Percentiles rank a stretch among this genome's conserved stretches.
These are phyloP conservation scores for Pachypsylla venusta DNA, from an alignment of 1,140 invertebrate genomes.

Conservation along the genomic window DNA sequence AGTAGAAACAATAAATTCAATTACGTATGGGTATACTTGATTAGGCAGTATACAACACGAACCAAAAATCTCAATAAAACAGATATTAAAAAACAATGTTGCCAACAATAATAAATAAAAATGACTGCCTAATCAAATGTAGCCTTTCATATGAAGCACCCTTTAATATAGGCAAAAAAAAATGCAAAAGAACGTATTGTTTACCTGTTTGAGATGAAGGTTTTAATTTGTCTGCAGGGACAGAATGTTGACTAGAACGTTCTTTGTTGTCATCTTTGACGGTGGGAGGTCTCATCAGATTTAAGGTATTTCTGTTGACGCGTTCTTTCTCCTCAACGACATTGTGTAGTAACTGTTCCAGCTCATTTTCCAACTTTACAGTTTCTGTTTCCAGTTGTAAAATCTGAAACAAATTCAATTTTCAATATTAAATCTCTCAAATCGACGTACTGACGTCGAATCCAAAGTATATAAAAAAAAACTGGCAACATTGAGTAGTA, in stretches of 20 bases:
- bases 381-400: neutral
- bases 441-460: no score
- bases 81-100: neutral
- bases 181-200: neutral
- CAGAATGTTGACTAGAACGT: neutral
- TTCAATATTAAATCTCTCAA: no score
- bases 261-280: neutral
- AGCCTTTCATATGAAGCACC: neutral
- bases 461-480: no score
- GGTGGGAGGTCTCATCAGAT: no score
- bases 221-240: no score
- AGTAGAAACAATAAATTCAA: no score
- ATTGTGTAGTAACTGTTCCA: neutral
- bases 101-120: neutral
- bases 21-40: no score
- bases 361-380: neutral
- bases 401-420: neutral
- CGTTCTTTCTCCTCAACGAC: neutral
- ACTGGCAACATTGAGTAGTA: no score
- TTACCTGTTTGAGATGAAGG: neutral
- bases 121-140: neutral
- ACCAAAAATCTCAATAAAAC: no score
- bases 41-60: no score
- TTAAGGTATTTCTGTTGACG: neutral
- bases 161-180: neutral